A percentile compares a stretch with the other conserved stretches of the same genome.
phyloP scores from a whole-genome alignment of 2,113 vertebrate genomes.

The Platichthys stellatus region DNA sequence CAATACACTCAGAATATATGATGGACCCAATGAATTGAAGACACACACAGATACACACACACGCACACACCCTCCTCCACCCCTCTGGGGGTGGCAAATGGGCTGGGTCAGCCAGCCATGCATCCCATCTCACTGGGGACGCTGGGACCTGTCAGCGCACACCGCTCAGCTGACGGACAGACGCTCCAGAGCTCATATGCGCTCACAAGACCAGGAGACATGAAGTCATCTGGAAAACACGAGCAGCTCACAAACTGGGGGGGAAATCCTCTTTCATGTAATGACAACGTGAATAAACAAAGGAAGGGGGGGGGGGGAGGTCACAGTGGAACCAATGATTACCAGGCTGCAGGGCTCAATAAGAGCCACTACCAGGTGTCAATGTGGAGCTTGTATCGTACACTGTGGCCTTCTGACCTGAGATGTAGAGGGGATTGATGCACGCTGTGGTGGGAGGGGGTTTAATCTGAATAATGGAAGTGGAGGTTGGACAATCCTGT shows the following conservation, averaged over 20 bases:
- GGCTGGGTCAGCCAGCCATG: conserved; percentile 30
- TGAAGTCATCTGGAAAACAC: neutral
- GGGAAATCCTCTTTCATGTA: conserved; percentile 42
- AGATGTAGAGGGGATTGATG: neutral
- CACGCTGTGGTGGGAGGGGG: neutral
- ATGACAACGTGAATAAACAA: conserved; percentile 25
- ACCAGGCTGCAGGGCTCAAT: neutral
- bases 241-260: neutral
- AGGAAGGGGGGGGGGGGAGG: neutral
- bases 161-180: conserved; percentile 3
- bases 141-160: conserved; percentile 23
- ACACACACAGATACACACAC: neutral
- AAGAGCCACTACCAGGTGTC: conserved; percentile 25
- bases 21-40: conserved; percentile 13
- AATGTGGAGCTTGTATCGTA: neutral
- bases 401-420: conserved; percentile 2
- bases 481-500: no score
- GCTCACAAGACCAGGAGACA: conserved; percentile 10
- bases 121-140: conserved; percentile 30
- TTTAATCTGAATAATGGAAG: conserved; percentile 14
- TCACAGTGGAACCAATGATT: conserved; percentile 16
- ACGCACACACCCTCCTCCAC: neutral
- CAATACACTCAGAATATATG: conserved; percentile 38
- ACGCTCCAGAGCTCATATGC: conserved; percentile 30
- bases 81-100: conserved; percentile 33